Conservation (phyloP, 2,888 invertebrate species). For the Orthonevra nobilis region DNA sequence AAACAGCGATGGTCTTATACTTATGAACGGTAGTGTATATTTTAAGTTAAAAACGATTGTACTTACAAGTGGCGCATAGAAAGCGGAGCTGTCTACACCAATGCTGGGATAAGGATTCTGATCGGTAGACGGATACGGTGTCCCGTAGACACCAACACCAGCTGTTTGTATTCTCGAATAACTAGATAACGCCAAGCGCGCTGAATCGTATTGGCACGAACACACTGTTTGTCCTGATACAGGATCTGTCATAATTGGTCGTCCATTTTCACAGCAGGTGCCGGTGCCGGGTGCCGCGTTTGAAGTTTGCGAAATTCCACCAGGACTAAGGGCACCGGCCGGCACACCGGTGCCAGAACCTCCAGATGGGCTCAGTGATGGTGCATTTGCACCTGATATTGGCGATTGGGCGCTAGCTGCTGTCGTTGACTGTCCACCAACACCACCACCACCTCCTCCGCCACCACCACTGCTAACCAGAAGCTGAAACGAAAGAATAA, state of each 20-base stretch:
- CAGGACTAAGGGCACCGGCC: constrained; percentile 78
- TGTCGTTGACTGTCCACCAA: constrained; percentile 85
- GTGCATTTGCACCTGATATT: constrained; percentile 87
- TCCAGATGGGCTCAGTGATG: constrained; percentile 87
- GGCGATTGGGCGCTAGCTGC: constrained; percentile 89
- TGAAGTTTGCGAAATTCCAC: constrained; percentile 79
- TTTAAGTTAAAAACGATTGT: no score
- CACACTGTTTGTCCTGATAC: constrained; percentile 96
- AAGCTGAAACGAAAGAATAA: constrained; percentile 69
- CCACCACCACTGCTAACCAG: constrained; percentile 70
- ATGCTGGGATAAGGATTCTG: constrained; percentile 96
- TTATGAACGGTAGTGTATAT: no score
- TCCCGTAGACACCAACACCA: constrained; percentile 90
- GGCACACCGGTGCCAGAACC: constrained; percentile 78
- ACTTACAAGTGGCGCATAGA: constrained; percentile 97
- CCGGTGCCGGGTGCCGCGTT: constrained; percentile 76
- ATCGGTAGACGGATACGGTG: constrained; percentile 93
- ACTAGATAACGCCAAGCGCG: constrained; percentile 89
- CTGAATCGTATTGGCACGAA: constrained; percentile 96
- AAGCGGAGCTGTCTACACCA: constrained; percentile 95
- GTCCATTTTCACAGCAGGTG: constrained; percentile 93
- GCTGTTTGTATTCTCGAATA: constrained; percentile 90
- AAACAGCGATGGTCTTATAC: no score
- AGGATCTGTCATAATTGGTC: constrained; percentile 95
- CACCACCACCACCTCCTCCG: constrained; percentile 75